Percentiles rank a stretch among this genome's conserved stretches.
Conservation (phyloP, 2,113 vertebrate genomes). For the Xenotilapia caudafasciata region DNA sequence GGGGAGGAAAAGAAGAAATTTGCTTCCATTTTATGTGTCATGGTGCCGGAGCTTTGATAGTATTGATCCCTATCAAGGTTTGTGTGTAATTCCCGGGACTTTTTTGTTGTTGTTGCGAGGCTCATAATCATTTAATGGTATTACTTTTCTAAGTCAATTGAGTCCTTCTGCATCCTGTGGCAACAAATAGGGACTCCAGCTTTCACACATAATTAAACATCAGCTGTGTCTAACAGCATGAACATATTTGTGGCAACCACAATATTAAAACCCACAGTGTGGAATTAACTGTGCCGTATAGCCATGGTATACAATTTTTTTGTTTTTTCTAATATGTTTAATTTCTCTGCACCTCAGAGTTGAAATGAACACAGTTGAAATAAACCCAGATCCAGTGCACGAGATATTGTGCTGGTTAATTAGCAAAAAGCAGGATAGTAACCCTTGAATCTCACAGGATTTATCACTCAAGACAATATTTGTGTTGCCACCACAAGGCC, state of each 20-base stretch:
- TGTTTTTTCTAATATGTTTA: neutral
- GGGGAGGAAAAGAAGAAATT: constrained; percentile 73
- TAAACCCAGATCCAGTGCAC: neutral
- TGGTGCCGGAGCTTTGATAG: neutral
- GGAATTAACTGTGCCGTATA: neutral
- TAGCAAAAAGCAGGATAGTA: neutral
- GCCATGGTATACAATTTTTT: neutral
- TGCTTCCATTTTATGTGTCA: constrained; percentile 12
- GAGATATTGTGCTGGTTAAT: neutral
- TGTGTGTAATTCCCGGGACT: constrained; percentile 3
- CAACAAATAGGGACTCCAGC: neutral
- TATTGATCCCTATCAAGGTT: constrained; percentile 27
- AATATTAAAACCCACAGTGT: neutral
- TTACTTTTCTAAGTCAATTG: constrained; percentile 9
- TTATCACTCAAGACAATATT: neutral
- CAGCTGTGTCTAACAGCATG: neutral
- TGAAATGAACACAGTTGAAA: neutral
- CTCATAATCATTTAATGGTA: constrained; percentile 33
- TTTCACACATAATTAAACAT: constrained; percentile 26
- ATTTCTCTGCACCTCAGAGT: neutral
- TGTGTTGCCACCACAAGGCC: neutral
- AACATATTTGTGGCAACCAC: neutral
- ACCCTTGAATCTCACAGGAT: neutral
- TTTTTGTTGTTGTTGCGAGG: constrained; percentile 7
- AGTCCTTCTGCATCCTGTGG: constrained; percentile 14